Percentiles rank a stretch among this genome's conserved stretches.
Evolutionary conservation across 1,140 invertebrate species (phyloP).

Genomic region (Anastrepha ludens): DNA sequence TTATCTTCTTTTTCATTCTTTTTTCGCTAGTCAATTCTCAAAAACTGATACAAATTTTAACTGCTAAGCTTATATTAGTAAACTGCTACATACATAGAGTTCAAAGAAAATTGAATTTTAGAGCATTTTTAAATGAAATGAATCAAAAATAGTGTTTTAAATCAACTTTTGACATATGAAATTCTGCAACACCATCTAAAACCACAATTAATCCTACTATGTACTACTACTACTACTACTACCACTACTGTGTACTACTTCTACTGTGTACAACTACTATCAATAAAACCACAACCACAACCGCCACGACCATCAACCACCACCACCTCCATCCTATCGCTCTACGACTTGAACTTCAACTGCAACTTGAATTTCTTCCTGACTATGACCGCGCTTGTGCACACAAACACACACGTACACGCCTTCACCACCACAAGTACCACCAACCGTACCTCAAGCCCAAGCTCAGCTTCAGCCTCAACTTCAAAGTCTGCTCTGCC

Average conservation of each 20-base stretch:
- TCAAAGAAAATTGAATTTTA: background rate
- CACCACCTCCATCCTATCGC: slow-evolving; percentile 53
- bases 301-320: slow-evolving; percentile 35
- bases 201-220: slow-evolving; percentile 32
- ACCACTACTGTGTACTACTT: background rate
- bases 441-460: slow-evolving; percentile 8
- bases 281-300: slow-evolving; percentile 53
- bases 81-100: slow-evolving; percentile 9
- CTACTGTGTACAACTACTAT: slow-evolving; percentile 55
- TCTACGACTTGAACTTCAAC: slow-evolving; percentile 41
- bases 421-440: slow-evolving; percentile 19
- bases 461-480: slow-evolving; percentile 44
- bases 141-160: background rate
- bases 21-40: slow-evolving; percentile 68
- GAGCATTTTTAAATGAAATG: background rate
- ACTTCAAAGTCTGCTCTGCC: slow-evolving; percentile 15
- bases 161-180: slow-evolving; percentile 21
- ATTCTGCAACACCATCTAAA: background rate
- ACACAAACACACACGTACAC: background rate
- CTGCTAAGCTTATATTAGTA: slow-evolving; percentile 62
- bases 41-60: slow-evolving; percentile 71
- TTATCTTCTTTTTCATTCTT: slow-evolving; percentile 50
- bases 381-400: slow-evolving; percentile 18
- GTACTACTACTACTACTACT: slow-evolving; percentile 1
- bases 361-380: slow-evolving; percentile 25